Percentiles rank a stretch among this genome's conserved stretches.
These are phyloP conservation scores for Petrosia ficiformis DNA, from an alignment of 37 sponge, comb jelly and placozoan species.

Conservation along the genomic window DNA sequence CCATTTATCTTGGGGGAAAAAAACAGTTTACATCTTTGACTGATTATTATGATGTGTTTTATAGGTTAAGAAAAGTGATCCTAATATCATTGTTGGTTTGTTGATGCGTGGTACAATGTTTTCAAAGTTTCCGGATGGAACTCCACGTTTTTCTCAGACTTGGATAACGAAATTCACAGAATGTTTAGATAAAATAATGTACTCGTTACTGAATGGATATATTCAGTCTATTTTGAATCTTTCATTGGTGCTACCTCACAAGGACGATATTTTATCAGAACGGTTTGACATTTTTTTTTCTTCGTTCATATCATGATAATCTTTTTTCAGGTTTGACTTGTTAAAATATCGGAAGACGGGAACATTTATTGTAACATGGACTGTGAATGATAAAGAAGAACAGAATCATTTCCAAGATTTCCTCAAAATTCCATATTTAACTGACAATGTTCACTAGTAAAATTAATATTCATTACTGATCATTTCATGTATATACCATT, in stretches of 20 bases:
- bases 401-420: background rate
- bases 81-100: background rate
- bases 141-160: background rate
- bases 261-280: conserved; percentile 7
- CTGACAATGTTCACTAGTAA: conserved; percentile 8
- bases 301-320: too few species aligned
- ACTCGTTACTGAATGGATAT: background rate
- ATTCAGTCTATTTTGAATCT: background rate
- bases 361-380: background rate
- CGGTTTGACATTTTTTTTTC: conserved; percentile 4
- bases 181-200: background rate
- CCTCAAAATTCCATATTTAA: background rate
- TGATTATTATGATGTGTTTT: too few species aligned
- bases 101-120: background rate
- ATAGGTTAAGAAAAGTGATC: background rate
- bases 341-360: too few species aligned
- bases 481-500: too few species aligned
- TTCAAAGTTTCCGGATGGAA: background rate
- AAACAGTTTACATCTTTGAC: too few species aligned
- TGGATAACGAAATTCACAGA: background rate
- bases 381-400: background rate
- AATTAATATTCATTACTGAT: too few species aligned
- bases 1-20: too few species aligned
- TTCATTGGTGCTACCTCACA: conserved; percentile 6
- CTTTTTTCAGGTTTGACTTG: too few species aligned